Evolutionary conservation across 2,797 vertebrate species (phyloP).

Genomic region (Momotus momota): DNA sequence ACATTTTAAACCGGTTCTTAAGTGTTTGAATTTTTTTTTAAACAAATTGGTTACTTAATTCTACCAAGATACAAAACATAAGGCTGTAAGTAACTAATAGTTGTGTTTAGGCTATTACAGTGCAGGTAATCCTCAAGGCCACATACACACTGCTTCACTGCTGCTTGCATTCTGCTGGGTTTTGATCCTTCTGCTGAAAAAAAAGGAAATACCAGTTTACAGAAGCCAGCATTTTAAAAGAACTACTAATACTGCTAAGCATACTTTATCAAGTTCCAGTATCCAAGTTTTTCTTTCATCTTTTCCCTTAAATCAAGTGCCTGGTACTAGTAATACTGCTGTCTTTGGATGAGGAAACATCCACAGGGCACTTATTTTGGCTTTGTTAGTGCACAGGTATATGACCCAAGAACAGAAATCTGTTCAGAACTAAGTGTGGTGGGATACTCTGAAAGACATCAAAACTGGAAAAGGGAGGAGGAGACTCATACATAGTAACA

Average conservation of each 20-base stretch:
- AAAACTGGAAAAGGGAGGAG: background rate
- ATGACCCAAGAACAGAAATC: background rate
- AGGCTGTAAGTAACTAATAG: conserved; percentile 97
- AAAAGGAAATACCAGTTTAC: conserved; percentile 56
- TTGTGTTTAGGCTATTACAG: conserved; percentile 94
- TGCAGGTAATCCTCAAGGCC: conserved; percentile 95
- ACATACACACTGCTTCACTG: conserved; percentile 91
- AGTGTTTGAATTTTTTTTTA: conserved; percentile 78
- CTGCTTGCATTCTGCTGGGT: conserved; percentile 98
- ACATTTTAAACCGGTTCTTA: conserved; percentile 85
- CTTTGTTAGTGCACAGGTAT: background rate
- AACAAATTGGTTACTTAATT: conserved; percentile 91
- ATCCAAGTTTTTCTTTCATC: background rate
- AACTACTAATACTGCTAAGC: background rate
- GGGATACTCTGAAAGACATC: background rate
- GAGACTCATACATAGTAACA: background rate
- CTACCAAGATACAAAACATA: conserved; percentile 99
- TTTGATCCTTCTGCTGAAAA: conserved; percentile 93
- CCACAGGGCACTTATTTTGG: background rate
- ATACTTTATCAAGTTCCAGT: background rate
- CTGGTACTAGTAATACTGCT: background rate
- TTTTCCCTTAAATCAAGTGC: background rate
- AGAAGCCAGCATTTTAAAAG: background rate
- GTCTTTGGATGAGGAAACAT: background rate
- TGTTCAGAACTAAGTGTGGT: background rate